Evolutionary conservation across 1,140 invertebrate species (phyloP), one percentile per base, ranked within the genome.

Genomic region (Dendrolimus kikuchii): DNA sequence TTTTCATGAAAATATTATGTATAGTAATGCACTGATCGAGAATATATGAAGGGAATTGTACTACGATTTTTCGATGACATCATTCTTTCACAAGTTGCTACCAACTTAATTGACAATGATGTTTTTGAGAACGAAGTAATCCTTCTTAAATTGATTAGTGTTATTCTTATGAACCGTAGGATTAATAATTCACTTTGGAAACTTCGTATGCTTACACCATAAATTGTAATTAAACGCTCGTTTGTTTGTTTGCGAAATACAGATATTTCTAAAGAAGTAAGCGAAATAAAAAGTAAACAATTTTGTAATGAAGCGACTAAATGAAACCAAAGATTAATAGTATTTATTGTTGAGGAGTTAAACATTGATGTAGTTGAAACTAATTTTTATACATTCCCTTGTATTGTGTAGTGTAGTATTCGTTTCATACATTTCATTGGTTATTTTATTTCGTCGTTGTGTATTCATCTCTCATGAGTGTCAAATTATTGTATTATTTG

Each of bases 251-350:
- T 40, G 44, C 38, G 45, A 52, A 49, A 51, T 42, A 41, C 38
- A 46, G 49, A 51, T 51, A 57, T 50, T 46, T 53, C 41, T 47
- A 52, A 56, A 61, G 65, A 59, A 51, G 8, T 40, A 50, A 51
- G 23, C 23, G 23, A 23, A 23, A 23, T 23, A 23, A 23, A 23
- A 23, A 23, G 23, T 62, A 59, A 59, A 62, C 59, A 55, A 47
- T 72, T 69, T 75, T 72, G 62, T 71, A 80, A 74, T 73, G 65
- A 64, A 74, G 66, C 70, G 75, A 78, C 75, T 80, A 74, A 75
- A 72, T 79, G 72, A 81, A 86, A 77, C 82, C 82, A 86, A 86
- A 86, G 82, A 86, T 82, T 81, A 81, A 78, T 82, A 83, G 77
- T 86, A 86, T 86, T 86, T 81, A 81, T 78, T 80, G 70, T 77